Evolutionary conservation across 2,113 vertebrate genomes (phyloP).

Genomic region (Sylvietta virens): DNA sequence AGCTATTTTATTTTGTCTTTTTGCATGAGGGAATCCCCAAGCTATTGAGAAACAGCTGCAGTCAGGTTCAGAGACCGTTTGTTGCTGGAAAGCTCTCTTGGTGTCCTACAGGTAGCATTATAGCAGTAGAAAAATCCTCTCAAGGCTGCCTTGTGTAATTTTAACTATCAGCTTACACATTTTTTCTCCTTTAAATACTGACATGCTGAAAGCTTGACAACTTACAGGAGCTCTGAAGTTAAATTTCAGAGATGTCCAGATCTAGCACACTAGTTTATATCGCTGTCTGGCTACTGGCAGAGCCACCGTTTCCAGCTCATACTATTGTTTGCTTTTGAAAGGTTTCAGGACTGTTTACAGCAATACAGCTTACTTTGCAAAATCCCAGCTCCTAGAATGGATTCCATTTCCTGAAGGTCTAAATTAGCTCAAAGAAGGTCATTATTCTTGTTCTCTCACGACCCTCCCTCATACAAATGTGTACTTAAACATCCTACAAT

Average conservation of each 20-base stretch:
- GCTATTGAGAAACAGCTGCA: not conserved
- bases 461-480: not conserved
- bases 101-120: not conserved
- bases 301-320: not conserved
- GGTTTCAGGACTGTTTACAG: not conserved
- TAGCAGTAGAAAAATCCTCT: not conserved
- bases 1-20: not conserved
- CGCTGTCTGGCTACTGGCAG: not conserved
- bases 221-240: not conserved
- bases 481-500: not conserved
- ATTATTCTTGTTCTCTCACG: not conserved
- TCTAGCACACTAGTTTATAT: not conserved
- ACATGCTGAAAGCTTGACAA: not conserved
- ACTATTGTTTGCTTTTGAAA: not conserved
- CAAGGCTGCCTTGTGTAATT: not conserved
- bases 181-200: not conserved
- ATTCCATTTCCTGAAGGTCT: not conserved
- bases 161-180: not conserved
- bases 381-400: not conserved
- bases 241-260: not conserved
- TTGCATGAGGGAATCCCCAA: rapidly evolving
- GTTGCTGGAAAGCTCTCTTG: not conserved
- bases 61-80: not conserved
- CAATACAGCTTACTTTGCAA: not conserved
- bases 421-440: not conserved